phyloP scores from a whole-genome alignment of 2,797 vertebrate genomes.

The Pipistrellus nathusii region DNA sequence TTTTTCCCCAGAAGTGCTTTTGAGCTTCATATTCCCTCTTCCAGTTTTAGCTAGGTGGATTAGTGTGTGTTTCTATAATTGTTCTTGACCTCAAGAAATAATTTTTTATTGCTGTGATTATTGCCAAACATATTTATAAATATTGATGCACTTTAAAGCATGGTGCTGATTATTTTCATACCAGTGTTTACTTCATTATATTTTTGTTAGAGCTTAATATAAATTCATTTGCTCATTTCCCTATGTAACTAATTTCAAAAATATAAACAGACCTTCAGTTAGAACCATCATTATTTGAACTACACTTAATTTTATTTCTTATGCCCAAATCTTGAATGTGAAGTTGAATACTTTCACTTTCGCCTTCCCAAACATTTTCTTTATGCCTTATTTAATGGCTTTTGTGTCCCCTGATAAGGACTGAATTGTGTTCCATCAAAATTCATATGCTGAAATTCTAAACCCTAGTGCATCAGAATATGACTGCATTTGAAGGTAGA shows the following conservation, averaged over 20 bases:
- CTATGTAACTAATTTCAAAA: constrained; percentile 51
- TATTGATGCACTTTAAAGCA: constrained; percentile 34
- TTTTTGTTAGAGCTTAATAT: constrained; percentile 34
- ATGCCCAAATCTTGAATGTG: background rate
- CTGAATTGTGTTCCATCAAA: background rate
- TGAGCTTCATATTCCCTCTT: background rate
- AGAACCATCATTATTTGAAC: constrained; percentile 49
- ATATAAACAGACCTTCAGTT: background rate
- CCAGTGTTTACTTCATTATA: constrained; percentile 32
- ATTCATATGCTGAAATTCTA: background rate
- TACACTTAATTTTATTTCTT: constrained; percentile 52
- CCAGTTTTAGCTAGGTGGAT: background rate
- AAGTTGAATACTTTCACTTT: constrained; percentile 55
- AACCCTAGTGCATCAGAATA: background rate
- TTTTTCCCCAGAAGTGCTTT: background rate
- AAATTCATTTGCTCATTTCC: constrained; percentile 48
- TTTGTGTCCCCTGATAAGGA: background rate
- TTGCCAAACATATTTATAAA: constrained; percentile 50
- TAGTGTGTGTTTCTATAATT: background rate
- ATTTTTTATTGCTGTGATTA: constrained; percentile 31
- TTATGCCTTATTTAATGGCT: background rate
- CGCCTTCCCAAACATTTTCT: constrained; percentile 56
- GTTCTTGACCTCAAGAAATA: constrained; percentile 22
- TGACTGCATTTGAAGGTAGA: background rate
- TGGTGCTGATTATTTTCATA: constrained; percentile 50